A percentile compares a stretch with the other conserved stretches of the same genome.
Conservation (phyloP, 2,797 vertebrate genomes). For the Centropyge bicolor region DNA sequence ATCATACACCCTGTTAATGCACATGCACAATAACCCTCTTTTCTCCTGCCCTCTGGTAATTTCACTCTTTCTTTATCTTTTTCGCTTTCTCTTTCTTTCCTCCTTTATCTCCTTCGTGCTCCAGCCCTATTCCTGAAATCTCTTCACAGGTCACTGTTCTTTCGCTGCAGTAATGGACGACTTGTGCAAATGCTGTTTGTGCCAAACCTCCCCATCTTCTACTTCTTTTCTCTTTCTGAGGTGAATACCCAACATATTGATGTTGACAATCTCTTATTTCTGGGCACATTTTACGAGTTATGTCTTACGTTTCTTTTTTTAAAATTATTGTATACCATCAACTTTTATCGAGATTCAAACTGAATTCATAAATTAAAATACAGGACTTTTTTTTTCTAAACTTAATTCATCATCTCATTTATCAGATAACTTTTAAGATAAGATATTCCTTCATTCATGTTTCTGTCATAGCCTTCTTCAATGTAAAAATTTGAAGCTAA, state of each 20-base stretch:
- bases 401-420: background rate
- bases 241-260: slow-evolving; percentile 20
- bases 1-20: slow-evolving; percentile 90
- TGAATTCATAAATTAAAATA: background rate
- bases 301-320: background rate
- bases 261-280: background rate
- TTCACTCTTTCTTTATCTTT: slow-evolving; percentile 86
- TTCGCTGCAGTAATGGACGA: slow-evolving; percentile 69
- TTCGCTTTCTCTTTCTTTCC: slow-evolving; percentile 68
- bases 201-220: slow-evolving; percentile 14
- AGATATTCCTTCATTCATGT: background rate
- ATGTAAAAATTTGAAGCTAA: background rate
- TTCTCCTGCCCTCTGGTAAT: slow-evolving; percentile 88
- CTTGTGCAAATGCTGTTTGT: slow-evolving; percentile 54
- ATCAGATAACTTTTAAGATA: background rate
- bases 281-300: background rate
- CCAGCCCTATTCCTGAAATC: slow-evolving; percentile 75
- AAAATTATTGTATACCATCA: background rate
- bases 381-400: background rate
- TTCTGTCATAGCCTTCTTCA: background rate
- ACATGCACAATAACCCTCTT: slow-evolving; percentile 89
- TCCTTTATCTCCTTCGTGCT: slow-evolving; percentile 62
- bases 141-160: slow-evolving; percentile 91
- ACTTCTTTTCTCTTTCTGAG: slow-evolving; percentile 12
- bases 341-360: slow-evolving; percentile 9